Evolutionary conservation across 2,888 invertebrate species (phyloP), one percentile per base, ranked within the genome.

Genomic region (Stenurella melanura): DNA sequence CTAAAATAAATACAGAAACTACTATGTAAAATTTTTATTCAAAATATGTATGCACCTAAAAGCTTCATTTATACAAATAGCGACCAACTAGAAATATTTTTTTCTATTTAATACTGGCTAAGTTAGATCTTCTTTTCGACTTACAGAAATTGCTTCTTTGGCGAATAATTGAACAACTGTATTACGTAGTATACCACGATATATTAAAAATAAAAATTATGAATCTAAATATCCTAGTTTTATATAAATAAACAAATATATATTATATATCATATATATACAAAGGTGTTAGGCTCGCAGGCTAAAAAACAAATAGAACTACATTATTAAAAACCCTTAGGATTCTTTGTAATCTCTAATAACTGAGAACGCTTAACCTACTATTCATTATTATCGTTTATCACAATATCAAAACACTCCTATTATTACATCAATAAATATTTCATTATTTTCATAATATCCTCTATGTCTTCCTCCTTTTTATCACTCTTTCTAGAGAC

Each of bases 401-500:
- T 61, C 72, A 61, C 42, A 72, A 71, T 72, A 72, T 63, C 26
- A 63, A 63, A 54, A 38, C 70, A 72, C 38, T 21, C 10, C 15
- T 7, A 19, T 21, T 50, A 5, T 19, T 30, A n/a, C n/a, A 54
- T n/a, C 54, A 67, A 54, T 56, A 67, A 54, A 67, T 69, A 57
- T 26, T 58, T 70, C 26, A 42, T 18, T 50, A 12, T n/a, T 54
- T 18, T 67, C 58, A 50, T 21, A 9, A 12, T 21, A 54, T 70
- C 9, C 38, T 21, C 34, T 50, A 34, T 38, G 54, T 57, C 38
- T 64, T 76, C 34, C 77, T 70, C 57, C 77, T 79, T 50, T 75
- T 81, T 9, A 85, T 74, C 9, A 92, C 78, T 87, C 93, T 91
- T 84, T 94, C 94, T 18, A 92, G 91, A 7, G 91, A 86, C 94